Evolutionary conservation across 2,113 vertebrate genomes (phyloP), one percentile per base, ranked within the genome.

Genomic region (Hypanus sabinus): DNA sequence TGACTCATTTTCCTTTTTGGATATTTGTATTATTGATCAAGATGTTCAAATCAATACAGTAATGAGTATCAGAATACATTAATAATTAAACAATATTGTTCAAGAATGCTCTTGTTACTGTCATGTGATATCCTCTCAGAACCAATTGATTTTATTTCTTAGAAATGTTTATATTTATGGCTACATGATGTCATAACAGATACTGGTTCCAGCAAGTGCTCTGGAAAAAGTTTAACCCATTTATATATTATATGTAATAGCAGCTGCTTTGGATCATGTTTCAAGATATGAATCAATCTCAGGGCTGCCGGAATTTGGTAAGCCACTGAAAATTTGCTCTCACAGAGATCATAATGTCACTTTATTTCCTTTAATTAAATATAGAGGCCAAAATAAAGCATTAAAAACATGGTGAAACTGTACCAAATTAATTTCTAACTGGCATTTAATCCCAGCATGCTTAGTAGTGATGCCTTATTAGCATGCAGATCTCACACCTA

Each of bases 181-280:
- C 30, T 60, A 57, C 57, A 60, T 87, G 55, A 60, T 87, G 24
- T 60, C 27, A 83, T 87, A 57, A 57, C 24, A 30, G 27, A 27
- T 5, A 87, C 57, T 27, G 57, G 11, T 10, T 27, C 83, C 83
- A 30, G 55, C 57, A 87, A 87, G 7, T 38, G 55, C 38, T 55
- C 55, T 46, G 38, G 38, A 11, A 57, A 83, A 83, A 83, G 55
- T 87, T 30, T 87, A 87, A 60, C 11, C 18, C 46, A 27, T 24
- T 87, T 60, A 60, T 46, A 87, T 30, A 87, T 87, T 85, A 85
- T 60, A 87, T 57, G 24, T 55, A 83, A 55, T 83, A 18, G 38
- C 81, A 85, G 81, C 55, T 60, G 24, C 46, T 85, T 85, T 85
- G 46, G 81, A 87, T 60, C 83, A 87, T 60, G 83, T 60, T 87